These are phyloP conservation scores for Gallinago undulata DNA, from an alignment of 2,113 vertebrate species.

Conservation along the genomic window DNA sequence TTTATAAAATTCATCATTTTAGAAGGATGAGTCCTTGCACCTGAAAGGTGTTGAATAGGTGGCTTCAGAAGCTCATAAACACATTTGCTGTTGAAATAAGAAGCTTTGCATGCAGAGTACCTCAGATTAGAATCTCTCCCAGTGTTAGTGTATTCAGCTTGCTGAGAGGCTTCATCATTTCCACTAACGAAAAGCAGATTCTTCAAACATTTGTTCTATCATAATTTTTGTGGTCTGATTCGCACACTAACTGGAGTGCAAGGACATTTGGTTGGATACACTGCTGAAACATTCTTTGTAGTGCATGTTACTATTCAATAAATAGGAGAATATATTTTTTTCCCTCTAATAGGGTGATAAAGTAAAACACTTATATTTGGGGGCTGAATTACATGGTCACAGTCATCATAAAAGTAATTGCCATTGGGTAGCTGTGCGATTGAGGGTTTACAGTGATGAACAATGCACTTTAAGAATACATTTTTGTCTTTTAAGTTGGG, in stretches of 20 bases:
- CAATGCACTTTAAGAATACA: conserved; percentile 37
- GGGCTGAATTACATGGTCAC: conserved; percentile 56
- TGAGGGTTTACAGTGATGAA: conserved; percentile 32
- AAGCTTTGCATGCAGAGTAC: not conserved
- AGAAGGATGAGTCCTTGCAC: not conserved
- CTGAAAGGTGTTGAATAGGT: not conserved
- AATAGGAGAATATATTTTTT: conserved; percentile 41
- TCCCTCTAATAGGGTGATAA: conserved; percentile 57
- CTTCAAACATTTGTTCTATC: conserved; percentile 30
- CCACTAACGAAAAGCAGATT: conserved; percentile 27
- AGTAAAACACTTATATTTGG: conserved; percentile 66
- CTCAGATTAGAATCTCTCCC: not conserved
- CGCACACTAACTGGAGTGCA: conserved; percentile 2
- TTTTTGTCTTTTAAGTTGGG: conserved; percentile 65
- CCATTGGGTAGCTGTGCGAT: conserved; percentile 23
- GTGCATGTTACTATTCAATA: conserved; percentile 51
- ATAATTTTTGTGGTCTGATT: conserved; percentile 52
- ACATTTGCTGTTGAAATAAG: not conserved
- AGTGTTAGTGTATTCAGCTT: conserved; percentile 7
- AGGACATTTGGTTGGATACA: conserved; percentile 52
- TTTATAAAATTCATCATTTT: not conserved
- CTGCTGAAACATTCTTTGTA: conserved; percentile 31
- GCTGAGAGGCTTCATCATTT: conserved; percentile 25
- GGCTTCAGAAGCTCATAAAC: not conserved
- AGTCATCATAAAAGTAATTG: conserved; percentile 67